phyloP scores from a whole-genome alignment of 2,113 vertebrate genomes.

The Bucco capensis region DNA sequence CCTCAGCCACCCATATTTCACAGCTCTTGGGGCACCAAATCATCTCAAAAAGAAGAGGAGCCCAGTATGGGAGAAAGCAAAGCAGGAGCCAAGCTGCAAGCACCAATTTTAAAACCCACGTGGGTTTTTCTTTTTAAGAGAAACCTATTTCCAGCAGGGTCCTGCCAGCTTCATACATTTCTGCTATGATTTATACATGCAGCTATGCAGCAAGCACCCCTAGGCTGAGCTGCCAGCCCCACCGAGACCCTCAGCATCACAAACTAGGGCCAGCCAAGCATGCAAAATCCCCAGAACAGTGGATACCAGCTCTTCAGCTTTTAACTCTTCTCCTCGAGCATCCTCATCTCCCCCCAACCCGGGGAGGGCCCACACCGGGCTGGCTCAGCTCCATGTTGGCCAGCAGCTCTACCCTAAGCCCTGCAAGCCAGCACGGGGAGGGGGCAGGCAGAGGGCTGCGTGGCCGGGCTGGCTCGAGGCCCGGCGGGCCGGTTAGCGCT shows the following conservation, averaged over 20 bases:
- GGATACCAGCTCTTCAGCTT: neutral
- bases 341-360: neutral
- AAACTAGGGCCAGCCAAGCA: fast-evolving
- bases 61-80: fast-evolving
- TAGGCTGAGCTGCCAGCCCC: neutral
- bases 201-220: neutral
- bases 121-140: fast-evolving
- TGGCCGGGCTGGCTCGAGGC: neutral
- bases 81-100: fast-evolving
- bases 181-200: neutral
- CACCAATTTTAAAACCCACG: fast-evolving
- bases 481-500: neutral
- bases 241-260: fast-evolving
- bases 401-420: neutral
- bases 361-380: neutral
- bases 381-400: neutral
- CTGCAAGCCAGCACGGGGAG: neutral
- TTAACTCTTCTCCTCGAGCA: neutral
- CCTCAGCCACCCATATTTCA: fast-evolving
- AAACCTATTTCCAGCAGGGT: neutral
- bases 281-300: fast-evolving
- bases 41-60: neutral
- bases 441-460: neutral
- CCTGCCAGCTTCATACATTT: fast-evolving
- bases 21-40: neutral